A percentile compares a stretch with the other conserved stretches of the same genome.
Conservation (phyloP, 2,797 vertebrate species). For the Peromyscus aztecus region DNA sequence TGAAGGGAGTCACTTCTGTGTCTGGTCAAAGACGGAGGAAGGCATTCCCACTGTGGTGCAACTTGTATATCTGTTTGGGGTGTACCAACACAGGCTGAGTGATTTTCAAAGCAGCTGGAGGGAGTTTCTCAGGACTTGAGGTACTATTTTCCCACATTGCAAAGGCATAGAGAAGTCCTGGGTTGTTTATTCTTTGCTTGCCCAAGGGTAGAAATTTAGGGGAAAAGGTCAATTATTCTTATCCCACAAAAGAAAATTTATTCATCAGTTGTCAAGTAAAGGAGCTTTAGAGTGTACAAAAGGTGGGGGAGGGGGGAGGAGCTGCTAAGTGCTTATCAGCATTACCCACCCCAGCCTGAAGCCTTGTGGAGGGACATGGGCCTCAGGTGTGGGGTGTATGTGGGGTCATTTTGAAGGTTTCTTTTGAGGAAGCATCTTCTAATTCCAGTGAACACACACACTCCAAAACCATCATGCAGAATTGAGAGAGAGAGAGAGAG, state of each 20-base stretch:
- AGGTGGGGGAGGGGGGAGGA: neutral
- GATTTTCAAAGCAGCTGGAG: slow-evolving; percentile 77
- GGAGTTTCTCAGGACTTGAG: slow-evolving; percentile 77
- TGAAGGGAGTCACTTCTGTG: slow-evolving; percentile 45
- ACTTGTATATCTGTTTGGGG: slow-evolving; percentile 67
- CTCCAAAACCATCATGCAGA: slow-evolving; percentile 48
- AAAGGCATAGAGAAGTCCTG: slow-evolving; percentile 69
- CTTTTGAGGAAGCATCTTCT: slow-evolving; percentile 69
- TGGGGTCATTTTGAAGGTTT: slow-evolving; percentile 1
- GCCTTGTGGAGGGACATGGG: neutral
- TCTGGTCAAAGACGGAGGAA: slow-evolving; percentile 50
- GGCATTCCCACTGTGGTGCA: slow-evolving; percentile 6
- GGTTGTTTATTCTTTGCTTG: neutral
- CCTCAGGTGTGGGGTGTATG: neutral
- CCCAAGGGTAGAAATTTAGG: slow-evolving; percentile 70
- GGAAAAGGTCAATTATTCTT: slow-evolving; percentile 84
- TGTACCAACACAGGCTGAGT: slow-evolving; percentile 74
- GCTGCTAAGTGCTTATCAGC: slow-evolving; percentile 71
- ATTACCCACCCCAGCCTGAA: slow-evolving; percentile 30
- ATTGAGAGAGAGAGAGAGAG: neutral
- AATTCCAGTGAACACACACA: slow-evolving; percentile 67
- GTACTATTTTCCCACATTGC: slow-evolving; percentile 76
- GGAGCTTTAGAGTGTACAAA: slow-evolving; percentile 48
- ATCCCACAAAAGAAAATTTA: slow-evolving; percentile 81
- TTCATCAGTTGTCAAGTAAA: slow-evolving; percentile 78